Base-by-base conservation (phyloP, 2,113 vertebrate species). In the Brachirus orientalis region DNA sequence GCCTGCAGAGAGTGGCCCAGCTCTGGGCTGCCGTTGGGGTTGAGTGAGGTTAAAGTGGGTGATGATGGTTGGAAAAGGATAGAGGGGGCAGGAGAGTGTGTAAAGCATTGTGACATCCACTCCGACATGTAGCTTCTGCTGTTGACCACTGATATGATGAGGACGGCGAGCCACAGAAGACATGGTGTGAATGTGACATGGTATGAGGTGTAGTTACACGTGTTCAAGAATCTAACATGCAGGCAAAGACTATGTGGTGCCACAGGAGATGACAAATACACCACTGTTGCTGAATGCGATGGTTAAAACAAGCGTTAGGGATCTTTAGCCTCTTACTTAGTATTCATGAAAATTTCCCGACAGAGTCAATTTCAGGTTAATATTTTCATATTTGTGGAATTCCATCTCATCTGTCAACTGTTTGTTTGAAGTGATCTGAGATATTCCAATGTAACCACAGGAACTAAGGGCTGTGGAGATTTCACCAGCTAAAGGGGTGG, bases 401-500 rank as follows among this genome's bases (percentile, higher is more conserved):
- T 86, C 69, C 73, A 77, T 77, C 76, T 78, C 71, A 52, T 79
- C 67, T 76, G 46, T 83, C 77, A 63, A 61, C 54, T 84, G 87
- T 91, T 92, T 90, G 83, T 91, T 92, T 91, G 84, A 82, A 89
- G 82, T 79, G 86, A 92, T 91, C 91, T 75, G 45, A 72, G 75
- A 88, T 89, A 91, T 90, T 86, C 80, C 69, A 72, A 28, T 76
- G 69, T 88, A 86, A 86, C 81, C 85, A 67, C 78, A 66, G 80
- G 78, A 75, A 80, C 68, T 36, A 50, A 45, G 47, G 59, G 66
- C 70, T 77, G 38, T 1, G 54, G 65, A 76, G 56, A 83, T 87
- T 87, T 82, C 69, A 80, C 75, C 84, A 77, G 85, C 74, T 75
- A 62, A 84, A 68, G 80, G 76, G 70, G 73, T 64, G 71, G 72